Evolutionary conservation across 1,140 invertebrate genomes (phyloP), one percentile per base, ranked within the genome.

Genomic region (Gryon sp.): DNA sequence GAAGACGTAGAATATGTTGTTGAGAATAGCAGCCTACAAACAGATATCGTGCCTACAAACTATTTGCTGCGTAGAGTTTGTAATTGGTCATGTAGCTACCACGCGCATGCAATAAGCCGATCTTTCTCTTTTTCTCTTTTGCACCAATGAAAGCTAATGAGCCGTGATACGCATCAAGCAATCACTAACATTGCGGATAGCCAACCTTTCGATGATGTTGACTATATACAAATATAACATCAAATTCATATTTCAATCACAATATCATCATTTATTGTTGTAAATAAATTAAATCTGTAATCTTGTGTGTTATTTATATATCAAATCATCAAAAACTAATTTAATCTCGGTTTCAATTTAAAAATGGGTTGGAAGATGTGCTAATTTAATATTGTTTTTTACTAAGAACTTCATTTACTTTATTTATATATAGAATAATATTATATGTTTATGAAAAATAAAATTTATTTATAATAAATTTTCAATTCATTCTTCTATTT

Each of bases 11-110:
- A 78, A 68, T 73, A 78, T 69, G 76, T 78, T 78, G 76, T 78
- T 57, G 70, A 46, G 76, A 82, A 82, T 79, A 72, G 60, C 52
- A n/a, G n/a, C n/a, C n/a, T n/a, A n/a, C n/a, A n/a, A n/a, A n/a
- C n/a, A 82, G 79, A 81, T 81, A 82, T 83, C 83, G 80, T 85
- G 81, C 66, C 78, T 80, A 68, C 55, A 63, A 82, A 86, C 83
- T 86, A 85, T 86, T 84, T 84, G 84, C 83, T 79, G 79, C 82
- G 81, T 85, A 86, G 82, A 84, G 79, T 84, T 74, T 83, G 85
- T 86, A 86, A 86, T 86, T 86, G 83, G 80, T 78, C 80, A 69
- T 85, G 84, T 86, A 83, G 76, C 77, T 78, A 79, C 78, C 79
- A 79, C 80, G 81, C 79, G 74, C 72, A 78, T 74, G 78, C 72